Conservation (phyloP, 2,888 invertebrate species). For the Eupeodes latifasciatus region DNA sequence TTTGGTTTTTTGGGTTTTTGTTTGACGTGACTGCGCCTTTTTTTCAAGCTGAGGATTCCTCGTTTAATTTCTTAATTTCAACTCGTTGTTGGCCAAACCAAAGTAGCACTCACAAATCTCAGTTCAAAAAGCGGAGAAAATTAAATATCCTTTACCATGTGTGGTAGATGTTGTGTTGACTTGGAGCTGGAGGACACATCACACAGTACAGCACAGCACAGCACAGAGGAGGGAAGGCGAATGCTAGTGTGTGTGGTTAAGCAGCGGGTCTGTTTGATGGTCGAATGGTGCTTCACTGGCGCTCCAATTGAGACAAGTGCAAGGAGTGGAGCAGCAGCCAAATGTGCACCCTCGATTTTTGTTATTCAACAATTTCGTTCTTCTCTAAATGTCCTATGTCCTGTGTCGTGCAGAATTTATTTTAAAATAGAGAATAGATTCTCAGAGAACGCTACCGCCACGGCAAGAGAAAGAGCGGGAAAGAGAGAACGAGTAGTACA, state of each 20-base stretch:
- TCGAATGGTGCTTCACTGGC: slow-evolving; percentile 64
- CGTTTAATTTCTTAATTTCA: slow-evolving; percentile 71
- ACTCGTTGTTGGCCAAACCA: slow-evolving; percentile 34
- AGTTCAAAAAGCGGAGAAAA: slow-evolving; percentile 58
- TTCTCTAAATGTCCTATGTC: slow-evolving; percentile 36
- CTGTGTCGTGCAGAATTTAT: slow-evolving; percentile 28
- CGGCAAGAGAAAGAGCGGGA: neutral
- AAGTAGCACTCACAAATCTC: slow-evolving; percentile 46
- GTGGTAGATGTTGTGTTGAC: neutral
- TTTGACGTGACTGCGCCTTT: slow-evolving; percentile 62
- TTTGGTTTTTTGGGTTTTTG: neutral
- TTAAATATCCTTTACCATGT: slow-evolving; percentile 58
- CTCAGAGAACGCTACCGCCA: slow-evolving; percentile 25
- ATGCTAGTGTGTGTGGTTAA: slow-evolving; percentile 11
- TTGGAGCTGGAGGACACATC: slow-evolving; percentile 11
- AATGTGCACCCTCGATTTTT: slow-evolving; percentile 66
- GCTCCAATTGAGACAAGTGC: slow-evolving; percentile 74
- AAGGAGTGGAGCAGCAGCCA: slow-evolving; percentile 69
- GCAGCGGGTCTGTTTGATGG: slow-evolving; percentile 57
- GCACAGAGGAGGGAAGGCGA: slow-evolving; percentile 11
- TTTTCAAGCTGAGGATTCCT: slow-evolving; percentile 43
- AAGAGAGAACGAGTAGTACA: neutral
- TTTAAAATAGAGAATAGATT: slow-evolving; percentile 31
- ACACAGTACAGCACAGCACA: slow-evolving; percentile 10
- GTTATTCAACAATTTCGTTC: slow-evolving; percentile 69